Evolutionary conservation across 1,140 invertebrate species (phyloP).

Genomic region (Aleiodes sp.): DNA sequence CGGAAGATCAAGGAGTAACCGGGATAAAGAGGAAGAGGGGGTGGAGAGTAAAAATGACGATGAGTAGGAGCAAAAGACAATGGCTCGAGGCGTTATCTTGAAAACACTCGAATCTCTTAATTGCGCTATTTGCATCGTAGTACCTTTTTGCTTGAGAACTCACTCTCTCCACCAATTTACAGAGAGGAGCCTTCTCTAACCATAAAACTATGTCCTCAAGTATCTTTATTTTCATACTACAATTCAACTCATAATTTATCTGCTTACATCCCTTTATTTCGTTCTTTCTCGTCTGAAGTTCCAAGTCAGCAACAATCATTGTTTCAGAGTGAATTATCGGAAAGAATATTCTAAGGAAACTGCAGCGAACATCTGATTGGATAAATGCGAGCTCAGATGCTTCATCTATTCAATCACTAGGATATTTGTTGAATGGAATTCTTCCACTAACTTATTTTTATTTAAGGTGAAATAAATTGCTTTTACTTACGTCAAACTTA

Average conservation of each 20-base stretch:
- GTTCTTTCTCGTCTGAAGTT: too few relatives aligned
- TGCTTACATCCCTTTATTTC: neutral
- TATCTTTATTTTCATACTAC: neutral
- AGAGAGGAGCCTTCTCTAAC: neutral
- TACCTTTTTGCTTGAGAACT: neutral
- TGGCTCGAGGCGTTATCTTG: slow-evolving; percentile 42
- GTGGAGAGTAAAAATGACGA: neutral
- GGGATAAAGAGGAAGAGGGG: neutral
- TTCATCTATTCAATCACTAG: too few relatives aligned
- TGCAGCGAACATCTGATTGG: too few relatives aligned
- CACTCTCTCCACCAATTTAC: neutral
- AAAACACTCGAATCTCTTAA: slow-evolving; percentile 47
- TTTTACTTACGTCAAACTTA: too few relatives aligned
- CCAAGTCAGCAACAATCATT: too few relatives aligned
- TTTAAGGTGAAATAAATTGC: too few relatives aligned
- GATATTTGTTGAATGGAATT: too few relatives aligned
- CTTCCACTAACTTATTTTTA: too few relatives aligned
- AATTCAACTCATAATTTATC: too few relatives aligned
- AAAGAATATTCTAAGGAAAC: too few relatives aligned
- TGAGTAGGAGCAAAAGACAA: slow-evolving; percentile 13
- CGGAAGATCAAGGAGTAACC: neutral
- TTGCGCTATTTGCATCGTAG: slow-evolving; percentile 46
- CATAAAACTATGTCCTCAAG: neutral
- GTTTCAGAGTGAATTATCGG: too few relatives aligned
- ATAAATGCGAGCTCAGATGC: too few relatives aligned